These are phyloP conservation scores for Phymanthus crucifer DNA, from an alignment of 92 coral and sea anemone species.

Conservation along the genomic window DNA sequence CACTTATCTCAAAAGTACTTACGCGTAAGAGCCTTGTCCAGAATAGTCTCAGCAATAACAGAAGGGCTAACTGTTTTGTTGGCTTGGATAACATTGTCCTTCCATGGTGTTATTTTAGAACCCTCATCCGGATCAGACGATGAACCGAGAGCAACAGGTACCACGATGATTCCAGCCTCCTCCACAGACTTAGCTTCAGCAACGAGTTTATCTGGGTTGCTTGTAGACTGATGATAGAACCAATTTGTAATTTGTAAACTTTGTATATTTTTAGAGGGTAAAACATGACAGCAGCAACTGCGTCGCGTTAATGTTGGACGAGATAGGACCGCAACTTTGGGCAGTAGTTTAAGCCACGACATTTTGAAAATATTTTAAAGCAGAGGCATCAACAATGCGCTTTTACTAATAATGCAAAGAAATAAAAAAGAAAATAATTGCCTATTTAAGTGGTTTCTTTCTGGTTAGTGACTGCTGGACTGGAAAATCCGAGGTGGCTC, in stretches of 20 bases:
- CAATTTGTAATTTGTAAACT: neutral
- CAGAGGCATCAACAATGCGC: neutral
- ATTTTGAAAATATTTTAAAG: no score
- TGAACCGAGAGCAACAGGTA: constrained; percentile 49
- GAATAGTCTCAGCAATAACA: constrained; percentile 64
- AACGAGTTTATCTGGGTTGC: constrained; percentile 40
- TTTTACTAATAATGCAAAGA: neutral
- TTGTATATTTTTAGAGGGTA: no score
- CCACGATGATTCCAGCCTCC: constrained; percentile 40
- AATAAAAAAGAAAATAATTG: neutral
- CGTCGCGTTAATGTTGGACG: no score
- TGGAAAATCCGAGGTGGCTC: no score
- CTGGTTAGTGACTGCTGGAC: no score
- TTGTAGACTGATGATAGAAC: constrained; percentile 34
- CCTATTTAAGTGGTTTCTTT: no score
- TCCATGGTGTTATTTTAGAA: constrained; percentile 52
- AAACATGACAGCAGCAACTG: no score
- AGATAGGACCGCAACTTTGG: no score
- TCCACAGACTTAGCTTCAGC: constrained; percentile 44
- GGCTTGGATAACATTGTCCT: constrained; percentile 53
- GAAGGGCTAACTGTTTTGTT: constrained; percentile 53
- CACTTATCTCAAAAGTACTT: no score
- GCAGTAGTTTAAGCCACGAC: no score
- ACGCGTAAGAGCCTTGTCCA: constrained; percentile 73
- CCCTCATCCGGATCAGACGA: constrained; percentile 52